Percentiles rank a stretch among this genome's conserved stretches.
These are phyloP conservation scores for Atta cephalotes DNA, from an alignment of 1,140 invertebrate genomes.

Conservation along the genomic window DNA sequence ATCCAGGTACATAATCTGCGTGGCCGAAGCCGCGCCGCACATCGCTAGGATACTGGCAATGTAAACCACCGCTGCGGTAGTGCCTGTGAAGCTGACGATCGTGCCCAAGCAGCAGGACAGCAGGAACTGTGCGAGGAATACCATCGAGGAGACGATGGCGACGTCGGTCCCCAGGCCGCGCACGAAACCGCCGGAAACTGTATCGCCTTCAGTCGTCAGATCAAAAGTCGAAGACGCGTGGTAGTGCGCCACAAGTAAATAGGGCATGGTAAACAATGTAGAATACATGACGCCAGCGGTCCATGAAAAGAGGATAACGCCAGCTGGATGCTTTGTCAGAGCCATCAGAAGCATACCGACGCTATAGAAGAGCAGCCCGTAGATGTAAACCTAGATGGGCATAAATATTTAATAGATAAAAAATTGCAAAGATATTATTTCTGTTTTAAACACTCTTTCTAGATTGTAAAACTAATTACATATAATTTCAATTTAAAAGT, in stretches of 20 bases:
- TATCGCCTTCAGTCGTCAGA: slow-evolving; percentile 86
- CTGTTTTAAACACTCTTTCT: not conserved
- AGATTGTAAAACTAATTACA: too few relatives aligned
- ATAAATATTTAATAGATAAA: not conserved
- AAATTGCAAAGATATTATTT: not conserved
- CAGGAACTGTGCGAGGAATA: slow-evolving; percentile 97
- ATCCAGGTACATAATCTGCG: slow-evolving; percentile 95
- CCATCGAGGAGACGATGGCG: slow-evolving; percentile 97
- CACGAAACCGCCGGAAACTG: slow-evolving; percentile 85
- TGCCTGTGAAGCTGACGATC: slow-evolving; percentile 92
- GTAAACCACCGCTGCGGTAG: slow-evolving; percentile 95
- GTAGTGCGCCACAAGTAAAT: slow-evolving; percentile 96
- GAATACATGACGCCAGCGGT: slow-evolving; percentile 98
- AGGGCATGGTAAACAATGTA: slow-evolving; percentile 98
- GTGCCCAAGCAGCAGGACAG: slow-evolving; percentile 95
- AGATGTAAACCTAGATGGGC: slow-evolving; percentile 91
- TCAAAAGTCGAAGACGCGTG: slow-evolving; percentile 94
- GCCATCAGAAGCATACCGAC: slow-evolving; percentile 96
- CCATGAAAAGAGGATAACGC: slow-evolving; percentile 96
- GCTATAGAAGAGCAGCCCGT: slow-evolving; percentile 96
- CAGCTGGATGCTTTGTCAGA: slow-evolving; percentile 90
- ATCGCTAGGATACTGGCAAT: slow-evolving; percentile 94
- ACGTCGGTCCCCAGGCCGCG: slow-evolving; percentile 97
- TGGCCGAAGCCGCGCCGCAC: slow-evolving; percentile 93
- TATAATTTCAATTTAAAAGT: not conserved